A percentile compares a stretch with the other conserved stretches of the same genome.
Conservation (phyloP, 2,113 vertebrate species). For the Zapornia atra region DNA sequence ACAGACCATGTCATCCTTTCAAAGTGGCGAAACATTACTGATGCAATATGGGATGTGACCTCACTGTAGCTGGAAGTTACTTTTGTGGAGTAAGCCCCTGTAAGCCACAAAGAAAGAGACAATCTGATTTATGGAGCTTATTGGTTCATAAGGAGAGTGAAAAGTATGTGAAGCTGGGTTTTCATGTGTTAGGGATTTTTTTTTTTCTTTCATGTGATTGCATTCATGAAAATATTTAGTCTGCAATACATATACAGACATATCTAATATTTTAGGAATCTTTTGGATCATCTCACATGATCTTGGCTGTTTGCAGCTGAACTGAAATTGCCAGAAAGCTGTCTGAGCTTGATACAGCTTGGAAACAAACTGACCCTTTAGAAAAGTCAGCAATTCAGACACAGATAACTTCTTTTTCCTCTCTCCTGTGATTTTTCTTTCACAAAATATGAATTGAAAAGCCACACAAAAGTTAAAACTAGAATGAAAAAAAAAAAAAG, state of each 20-base stretch:
- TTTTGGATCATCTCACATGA: slow-evolving; percentile 49
- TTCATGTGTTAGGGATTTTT: neutral
- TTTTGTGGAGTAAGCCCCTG: neutral
- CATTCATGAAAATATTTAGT: slow-evolving; percentile 50
- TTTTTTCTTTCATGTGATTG: neutral
- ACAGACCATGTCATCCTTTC: neutral
- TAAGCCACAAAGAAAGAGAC: neutral
- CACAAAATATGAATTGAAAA: neutral
- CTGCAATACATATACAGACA: slow-evolving; percentile 32
- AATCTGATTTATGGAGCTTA: neutral
- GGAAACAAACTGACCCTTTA: slow-evolving; percentile 38
- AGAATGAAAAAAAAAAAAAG: neutral
- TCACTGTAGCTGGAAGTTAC: neutral
- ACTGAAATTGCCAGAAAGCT: slow-evolving; percentile 23
- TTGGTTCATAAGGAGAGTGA: neutral
- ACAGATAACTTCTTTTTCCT: neutral
- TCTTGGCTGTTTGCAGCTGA: slow-evolving; percentile 2
- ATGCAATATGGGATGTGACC: neutral
- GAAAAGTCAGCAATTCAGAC: neutral
- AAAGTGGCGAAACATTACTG: neutral
- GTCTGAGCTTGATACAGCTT: neutral
- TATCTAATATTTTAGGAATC: slow-evolving; percentile 67
- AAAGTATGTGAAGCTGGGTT: neutral
- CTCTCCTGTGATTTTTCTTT: neutral
- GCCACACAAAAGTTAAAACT: neutral